A percentile compares a stretch with the other conserved stretches of the same genome.
phyloP scores from a whole-genome alignment of 2,888 invertebrate genomes.

The Drosophila sordidula region DNA sequence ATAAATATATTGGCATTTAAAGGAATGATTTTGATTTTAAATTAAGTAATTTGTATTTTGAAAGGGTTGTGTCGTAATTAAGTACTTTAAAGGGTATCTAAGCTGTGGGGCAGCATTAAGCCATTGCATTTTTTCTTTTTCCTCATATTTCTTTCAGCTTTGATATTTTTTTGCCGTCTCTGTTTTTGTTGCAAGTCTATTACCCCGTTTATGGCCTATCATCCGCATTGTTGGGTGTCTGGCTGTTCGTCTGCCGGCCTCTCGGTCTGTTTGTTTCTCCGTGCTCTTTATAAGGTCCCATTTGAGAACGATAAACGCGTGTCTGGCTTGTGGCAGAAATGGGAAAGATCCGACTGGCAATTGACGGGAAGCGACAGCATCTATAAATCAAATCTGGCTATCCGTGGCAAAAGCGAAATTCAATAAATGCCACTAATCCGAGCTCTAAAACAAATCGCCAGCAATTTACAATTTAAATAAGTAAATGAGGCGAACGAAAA shows the following conservation, averaged over 20 bases:
- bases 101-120: neutral
- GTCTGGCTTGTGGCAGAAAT: slow-evolving; percentile 36
- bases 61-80: too few relatives aligned
- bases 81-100: slow-evolving; percentile 11
- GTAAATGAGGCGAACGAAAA: slow-evolving; percentile 41
- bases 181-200: slow-evolving; percentile 22
- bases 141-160: neutral
- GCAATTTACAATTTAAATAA: slow-evolving; percentile 54
- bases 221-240: slow-evolving; percentile 17
- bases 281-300: slow-evolving; percentile 41
- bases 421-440: slow-evolving; percentile 52
- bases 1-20: too few relatives aligned
- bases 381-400: slow-evolving; percentile 37
- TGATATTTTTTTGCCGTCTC: slow-evolving; percentile 11
- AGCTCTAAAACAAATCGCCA: slow-evolving; percentile 48
- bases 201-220: slow-evolving; percentile 40
- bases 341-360: slow-evolving; percentile 1
- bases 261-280: slow-evolving; percentile 2
- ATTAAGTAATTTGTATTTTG: too few relatives aligned
- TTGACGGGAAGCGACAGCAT: slow-evolving; percentile 3
- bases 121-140: neutral
- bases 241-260: neutral
- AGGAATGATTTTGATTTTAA: too few relatives aligned
- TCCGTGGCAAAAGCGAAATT: slow-evolving; percentile 25
- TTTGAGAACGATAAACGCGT: slow-evolving; percentile 45